Conservation (phyloP, 2,113 vertebrate species). For the Gallinago paraguaiae region DNA sequence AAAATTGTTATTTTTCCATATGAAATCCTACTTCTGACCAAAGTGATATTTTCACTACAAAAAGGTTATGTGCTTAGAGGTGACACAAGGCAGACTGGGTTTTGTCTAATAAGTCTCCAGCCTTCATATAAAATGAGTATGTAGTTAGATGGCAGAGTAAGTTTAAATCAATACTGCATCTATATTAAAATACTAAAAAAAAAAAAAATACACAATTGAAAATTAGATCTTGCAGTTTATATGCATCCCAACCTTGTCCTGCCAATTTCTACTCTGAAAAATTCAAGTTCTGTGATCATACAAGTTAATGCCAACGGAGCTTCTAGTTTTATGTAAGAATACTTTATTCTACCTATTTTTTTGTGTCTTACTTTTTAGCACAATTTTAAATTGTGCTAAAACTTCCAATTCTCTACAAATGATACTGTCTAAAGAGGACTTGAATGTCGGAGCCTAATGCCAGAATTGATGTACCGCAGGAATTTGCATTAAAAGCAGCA, state of each 20-base stretch:
- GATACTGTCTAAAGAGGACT: background rate
- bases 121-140: background rate
- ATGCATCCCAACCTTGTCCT: background rate
- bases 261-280: background rate
- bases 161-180: background rate
- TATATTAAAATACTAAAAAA: background rate
- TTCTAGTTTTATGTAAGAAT: background rate
- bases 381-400: background rate
- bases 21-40: background rate
- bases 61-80: background rate
- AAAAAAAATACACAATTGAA: background rate
- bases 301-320: background rate
- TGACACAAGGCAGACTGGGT: background rate
- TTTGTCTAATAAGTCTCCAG: background rate
- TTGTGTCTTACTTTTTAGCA: background rate
- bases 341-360: background rate
- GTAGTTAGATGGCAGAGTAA: background rate
- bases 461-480: background rate
- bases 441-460: background rate
- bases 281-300: background rate
- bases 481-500: background rate
- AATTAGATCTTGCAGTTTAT: background rate
- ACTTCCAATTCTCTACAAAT: background rate
- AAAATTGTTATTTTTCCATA: conserved; percentile 1
- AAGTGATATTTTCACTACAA: background rate